These are phyloP conservation scores for Caenorhabditis sp. DNA, from an alignment of 2,888 invertebrate genomes.

Conservation along the genomic window DNA sequence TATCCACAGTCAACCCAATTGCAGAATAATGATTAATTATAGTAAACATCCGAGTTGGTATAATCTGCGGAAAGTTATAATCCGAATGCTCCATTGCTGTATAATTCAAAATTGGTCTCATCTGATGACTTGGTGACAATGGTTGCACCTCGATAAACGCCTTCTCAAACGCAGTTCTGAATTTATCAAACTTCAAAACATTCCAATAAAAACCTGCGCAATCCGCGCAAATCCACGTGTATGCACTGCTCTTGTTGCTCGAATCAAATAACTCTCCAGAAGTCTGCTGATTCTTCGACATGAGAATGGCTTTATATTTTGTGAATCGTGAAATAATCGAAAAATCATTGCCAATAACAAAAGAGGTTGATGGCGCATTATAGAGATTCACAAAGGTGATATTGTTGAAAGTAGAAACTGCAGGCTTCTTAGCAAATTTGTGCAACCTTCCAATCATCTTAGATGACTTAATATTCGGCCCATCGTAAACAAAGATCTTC, in stretches of 20 bases:
- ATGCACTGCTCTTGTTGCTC: slow-evolving; percentile 21
- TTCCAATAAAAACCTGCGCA: slow-evolving; percentile 30
- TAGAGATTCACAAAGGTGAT: slow-evolving; percentile 20
- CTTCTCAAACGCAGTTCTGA: slow-evolving; percentile 12
- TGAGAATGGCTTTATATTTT: slow-evolving; percentile 34
- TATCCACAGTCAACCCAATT: slow-evolving; percentile 22
- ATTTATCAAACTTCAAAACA: slow-evolving; percentile 23
- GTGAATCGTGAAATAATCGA: slow-evolving; percentile 22
- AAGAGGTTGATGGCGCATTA: slow-evolving; percentile 21
- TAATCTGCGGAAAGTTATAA: slow-evolving; percentile 17
- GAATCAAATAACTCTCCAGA: slow-evolving; percentile 30
- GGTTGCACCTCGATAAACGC: slow-evolving; percentile 25
- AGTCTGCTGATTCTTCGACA: slow-evolving; percentile 24
- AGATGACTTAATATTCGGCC: slow-evolving; percentile 18
- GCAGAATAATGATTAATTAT: slow-evolving; percentile 32
- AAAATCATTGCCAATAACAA: slow-evolving; percentile 27
- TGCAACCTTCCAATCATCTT: slow-evolving; percentile 16
- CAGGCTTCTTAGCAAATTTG: slow-evolving; percentile 14
- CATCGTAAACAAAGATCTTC: slow-evolving; percentile 28
- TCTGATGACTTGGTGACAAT: slow-evolving; percentile 18
- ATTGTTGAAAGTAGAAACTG: slow-evolving; percentile 4
- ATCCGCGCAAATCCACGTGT: slow-evolving; percentile 36
- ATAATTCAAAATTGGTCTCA: slow-evolving; percentile 20
- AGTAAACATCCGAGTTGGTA: slow-evolving; percentile 33
- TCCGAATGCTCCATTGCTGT: neutral